Base-by-base conservation (phyloP, 2,888 invertebrate species). In the Folsomia candida region DNA sequence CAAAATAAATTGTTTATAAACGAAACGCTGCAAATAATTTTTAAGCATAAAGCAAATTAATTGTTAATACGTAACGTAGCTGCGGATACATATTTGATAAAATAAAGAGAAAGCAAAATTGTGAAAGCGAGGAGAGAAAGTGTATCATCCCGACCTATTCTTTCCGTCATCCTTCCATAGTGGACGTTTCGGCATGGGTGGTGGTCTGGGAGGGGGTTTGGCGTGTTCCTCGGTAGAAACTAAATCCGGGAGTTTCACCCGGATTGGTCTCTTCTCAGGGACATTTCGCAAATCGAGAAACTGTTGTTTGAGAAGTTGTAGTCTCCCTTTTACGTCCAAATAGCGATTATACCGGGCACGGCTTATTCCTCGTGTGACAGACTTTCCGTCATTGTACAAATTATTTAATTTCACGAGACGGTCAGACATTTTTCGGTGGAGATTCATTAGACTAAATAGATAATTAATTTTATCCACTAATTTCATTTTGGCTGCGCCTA, bases 391-490 rank as follows among this genome's bases (percentile, higher is more conserved):
- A 25, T 68, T 60, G 18, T 76, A 65, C 20, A 75, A 26, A 20
- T 74, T 69, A 14, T 67, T 62, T 22, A 72, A 58, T 1, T 75
- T 73, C 20, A 74, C 60, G 0, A 79, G 51, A 28, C 71, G 71
- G 62, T 79, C 77, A 2, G 75, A 70, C 72, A 76, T 73, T 67
- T 76, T 73, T 4, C 79, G 71, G 22, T 79, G 77, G 11, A 73
- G 67, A 29, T 76, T 79, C 76, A 79, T 73, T 2, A 79, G 58
- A 24, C 79, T 79, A 26, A n/a, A 54, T 37, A 37, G 14, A 37
- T 37, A 14, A 14, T 37, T 37, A 37, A 37, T 9, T 9, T 37
- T 37, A 60, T 24, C 20, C 59, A 6, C 2, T 29, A 47, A 59
- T 37, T 62, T 18, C 37, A 25, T 2, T 11, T 62, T 28, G 2